These are phyloP conservation scores for Cepaea hortensis DNA, from an alignment of 2,888 invertebrate species.

Conservation along the genomic window DNA sequence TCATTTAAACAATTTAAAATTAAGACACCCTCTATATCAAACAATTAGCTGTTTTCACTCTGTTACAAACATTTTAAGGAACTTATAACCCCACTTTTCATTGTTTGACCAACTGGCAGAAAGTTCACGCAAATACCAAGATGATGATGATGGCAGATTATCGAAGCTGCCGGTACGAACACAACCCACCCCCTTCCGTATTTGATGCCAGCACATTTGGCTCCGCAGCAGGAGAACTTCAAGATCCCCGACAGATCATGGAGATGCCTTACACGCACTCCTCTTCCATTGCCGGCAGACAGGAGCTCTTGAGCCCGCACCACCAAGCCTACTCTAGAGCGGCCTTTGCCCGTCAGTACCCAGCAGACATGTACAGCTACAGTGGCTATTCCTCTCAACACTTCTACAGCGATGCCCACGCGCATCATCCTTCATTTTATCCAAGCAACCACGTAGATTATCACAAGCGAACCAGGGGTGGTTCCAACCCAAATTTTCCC, in stretches of 20 bases:
- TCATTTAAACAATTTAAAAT: no score
- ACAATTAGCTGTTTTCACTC: no score
- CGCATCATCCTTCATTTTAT: conserved; percentile 27
- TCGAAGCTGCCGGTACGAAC: conserved; percentile 73
- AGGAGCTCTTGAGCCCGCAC: conserved; percentile 59
- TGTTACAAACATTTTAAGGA: no score
- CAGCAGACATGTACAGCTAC: conserved; percentile 59
- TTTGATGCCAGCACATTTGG: conserved; percentile 40
- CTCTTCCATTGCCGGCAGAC: conserved; percentile 51
- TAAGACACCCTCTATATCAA: no score
- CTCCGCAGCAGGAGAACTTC: conserved; percentile 57
- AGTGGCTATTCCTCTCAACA: conserved; percentile 53
- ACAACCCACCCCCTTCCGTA: conserved; percentile 54
- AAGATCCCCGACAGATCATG: conserved; percentile 67
- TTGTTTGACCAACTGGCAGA: not conserved
- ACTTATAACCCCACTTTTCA: no score
- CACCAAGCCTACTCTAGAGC: conserved; percentile 57
- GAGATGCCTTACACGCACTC: conserved; percentile 68
- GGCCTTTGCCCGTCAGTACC: conserved; percentile 52
- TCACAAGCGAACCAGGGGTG: conserved; percentile 22
- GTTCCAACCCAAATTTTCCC: conserved; percentile 9
- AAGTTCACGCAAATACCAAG: conserved; percentile 14
- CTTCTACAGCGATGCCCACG: conserved; percentile 47
- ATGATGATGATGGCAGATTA: conserved; percentile 74
- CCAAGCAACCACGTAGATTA: conserved; percentile 29